Conservation (phyloP, 2,888 invertebrate species). For the Hemaris fuciformis region DNA sequence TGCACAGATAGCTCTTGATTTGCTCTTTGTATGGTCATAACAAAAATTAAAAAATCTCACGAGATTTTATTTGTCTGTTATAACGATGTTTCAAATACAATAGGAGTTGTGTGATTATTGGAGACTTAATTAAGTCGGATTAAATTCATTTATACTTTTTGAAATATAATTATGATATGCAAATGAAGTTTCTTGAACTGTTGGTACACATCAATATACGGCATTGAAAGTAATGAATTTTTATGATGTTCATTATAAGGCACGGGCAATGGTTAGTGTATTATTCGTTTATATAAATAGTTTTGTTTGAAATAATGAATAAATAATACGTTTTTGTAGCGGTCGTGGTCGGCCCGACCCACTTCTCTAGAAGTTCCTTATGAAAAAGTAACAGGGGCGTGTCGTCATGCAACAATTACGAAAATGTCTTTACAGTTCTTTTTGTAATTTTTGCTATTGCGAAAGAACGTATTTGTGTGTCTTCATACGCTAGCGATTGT, state of each 20-base stretch:
- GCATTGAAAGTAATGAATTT: neutral
- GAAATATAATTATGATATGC: too few species aligned
- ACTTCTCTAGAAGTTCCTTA: slow-evolving; percentile 8
- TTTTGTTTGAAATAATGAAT: neutral
- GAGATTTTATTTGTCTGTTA: too few species aligned
- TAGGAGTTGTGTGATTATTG: too few species aligned
- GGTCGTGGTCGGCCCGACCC: neutral
- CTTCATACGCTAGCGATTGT: slow-evolving; percentile 8
- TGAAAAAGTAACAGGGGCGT: slow-evolving; percentile 15
- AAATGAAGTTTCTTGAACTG: too few species aligned
- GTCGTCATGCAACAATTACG: slow-evolving; percentile 11
- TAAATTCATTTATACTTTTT: too few species aligned
- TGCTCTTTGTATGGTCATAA: too few species aligned
- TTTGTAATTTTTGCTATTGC: slow-evolving; percentile 16
- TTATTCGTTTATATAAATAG: neutral
- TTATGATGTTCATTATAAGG: neutral
- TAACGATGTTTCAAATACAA: too few species aligned
- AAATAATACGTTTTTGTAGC: neutral
- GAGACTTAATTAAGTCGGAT: too few species aligned
- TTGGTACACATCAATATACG: neutral
- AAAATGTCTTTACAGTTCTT: slow-evolving; percentile 13
- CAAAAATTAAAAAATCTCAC: too few species aligned
- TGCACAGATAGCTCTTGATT: too few species aligned
- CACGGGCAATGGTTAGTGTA: neutral
- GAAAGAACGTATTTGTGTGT: slow-evolving; percentile 8